phyloP scores from a whole-genome alignment of 2,797 vertebrate genomes.

The Peromyscus eremicus region DNA sequence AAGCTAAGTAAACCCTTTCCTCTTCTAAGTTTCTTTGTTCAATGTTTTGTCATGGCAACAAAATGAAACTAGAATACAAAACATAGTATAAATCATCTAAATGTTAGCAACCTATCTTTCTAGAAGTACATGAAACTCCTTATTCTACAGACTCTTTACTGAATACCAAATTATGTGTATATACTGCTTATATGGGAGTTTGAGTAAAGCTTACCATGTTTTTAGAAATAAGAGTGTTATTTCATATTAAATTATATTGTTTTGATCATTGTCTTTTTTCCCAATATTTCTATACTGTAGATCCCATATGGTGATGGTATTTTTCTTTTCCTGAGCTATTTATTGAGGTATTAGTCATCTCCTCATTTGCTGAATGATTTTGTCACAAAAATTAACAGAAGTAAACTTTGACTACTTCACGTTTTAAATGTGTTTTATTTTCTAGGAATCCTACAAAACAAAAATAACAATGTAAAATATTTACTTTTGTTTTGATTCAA shows the following conservation, averaged over 20 bases:
- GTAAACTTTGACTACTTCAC: neutral
- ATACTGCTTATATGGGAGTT: neutral
- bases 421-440: neutral
- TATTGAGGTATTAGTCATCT: neutral
- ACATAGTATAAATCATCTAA: neutral
- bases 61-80: neutral
- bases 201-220: slow-evolving; percentile 22
- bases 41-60: neutral
- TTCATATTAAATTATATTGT: slow-evolving; percentile 14
- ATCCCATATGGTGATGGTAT: neutral
- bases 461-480: slow-evolving; percentile 7
- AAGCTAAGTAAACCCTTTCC: neutral
- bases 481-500: neutral
- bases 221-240: neutral
- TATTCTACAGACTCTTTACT: neutral
- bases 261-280: neutral
- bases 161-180: neutral
- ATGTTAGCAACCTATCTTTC: neutral
- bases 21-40: neutral
- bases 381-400: neutral
- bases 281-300: neutral
- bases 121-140: neutral
- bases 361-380: slow-evolving; percentile 10
- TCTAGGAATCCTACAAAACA: neutral
- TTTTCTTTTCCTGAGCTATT: neutral